Evolutionary conservation across 2,113 vertebrate species (phyloP).

Genomic region (Rhynchopsitta pachyrhyncha): DNA sequence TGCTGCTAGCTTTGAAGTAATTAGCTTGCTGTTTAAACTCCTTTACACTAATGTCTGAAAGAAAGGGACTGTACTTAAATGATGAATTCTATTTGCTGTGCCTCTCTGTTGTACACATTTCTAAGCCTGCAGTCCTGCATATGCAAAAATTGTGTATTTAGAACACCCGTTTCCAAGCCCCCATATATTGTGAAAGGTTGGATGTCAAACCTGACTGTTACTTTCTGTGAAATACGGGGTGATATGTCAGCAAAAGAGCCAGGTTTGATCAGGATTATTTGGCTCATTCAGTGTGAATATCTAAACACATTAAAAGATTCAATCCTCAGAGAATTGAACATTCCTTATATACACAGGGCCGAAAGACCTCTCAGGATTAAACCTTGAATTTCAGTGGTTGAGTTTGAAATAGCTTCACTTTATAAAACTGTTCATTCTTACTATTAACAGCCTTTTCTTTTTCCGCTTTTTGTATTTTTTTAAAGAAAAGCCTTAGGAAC

Average conservation of each 20-base stretch:
- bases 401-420: neutral
- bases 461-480: neutral
- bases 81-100: neutral
- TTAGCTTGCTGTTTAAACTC: conserved; percentile 55
- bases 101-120: neutral
- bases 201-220: neutral
- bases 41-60: conserved; percentile 2
- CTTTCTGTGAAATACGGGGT: neutral
- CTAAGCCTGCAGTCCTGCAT: neutral
- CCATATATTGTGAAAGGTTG: neutral
- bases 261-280: neutral
- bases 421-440: neutral
- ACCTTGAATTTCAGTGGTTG: neutral
- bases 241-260: neutral
- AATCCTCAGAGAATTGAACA: neutral
- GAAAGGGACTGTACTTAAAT: conserved; percentile 1
- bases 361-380: neutral
- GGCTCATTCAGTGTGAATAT: conserved; percentile 28
- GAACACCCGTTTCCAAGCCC: neutral
- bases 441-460: neutral
- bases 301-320: neutral
- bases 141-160: neutral
- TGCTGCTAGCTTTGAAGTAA: conserved; percentile 9
- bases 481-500: neutral
- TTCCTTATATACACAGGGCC: neutral